phyloP scores from a whole-genome alignment of 2,888 invertebrate species.

The Drosophila histrio region DNA sequence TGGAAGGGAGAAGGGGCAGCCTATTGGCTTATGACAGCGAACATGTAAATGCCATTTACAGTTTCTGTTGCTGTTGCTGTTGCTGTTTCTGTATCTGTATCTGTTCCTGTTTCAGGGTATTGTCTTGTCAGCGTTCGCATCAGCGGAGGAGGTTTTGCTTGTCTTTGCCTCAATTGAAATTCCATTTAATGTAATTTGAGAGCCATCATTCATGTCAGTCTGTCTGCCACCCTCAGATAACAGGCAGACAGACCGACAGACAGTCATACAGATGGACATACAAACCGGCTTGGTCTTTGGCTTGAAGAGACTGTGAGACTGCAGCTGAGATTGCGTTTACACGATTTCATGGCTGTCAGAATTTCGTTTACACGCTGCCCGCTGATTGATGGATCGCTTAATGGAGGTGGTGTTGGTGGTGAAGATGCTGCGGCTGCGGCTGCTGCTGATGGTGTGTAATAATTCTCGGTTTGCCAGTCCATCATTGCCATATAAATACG shows the following conservation, averaged over 20 bases:
- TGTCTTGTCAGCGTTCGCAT: constrained; percentile 65
- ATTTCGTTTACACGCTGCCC: constrained; percentile 62
- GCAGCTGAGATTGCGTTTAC: constrained; percentile 67
- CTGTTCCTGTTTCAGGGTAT: constrained; percentile 38
- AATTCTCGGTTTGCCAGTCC: constrained; percentile 8
- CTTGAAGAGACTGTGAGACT: constrained; percentile 25
- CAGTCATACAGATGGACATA: constrained; percentile 9
- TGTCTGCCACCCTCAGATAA: constrained; percentile 42
- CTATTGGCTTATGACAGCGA: constrained; percentile 71
- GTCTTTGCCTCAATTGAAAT: constrained; percentile 75
- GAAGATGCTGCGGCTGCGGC: not conserved
- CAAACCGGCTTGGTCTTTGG: constrained; percentile 20
- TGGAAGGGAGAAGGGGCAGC: not conserved
- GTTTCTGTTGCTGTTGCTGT: constrained; percentile 39
- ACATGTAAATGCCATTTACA: constrained; percentile 79
- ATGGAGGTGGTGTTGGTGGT: constrained; percentile 25
- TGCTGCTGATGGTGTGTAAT: not conserved
- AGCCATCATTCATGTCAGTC: constrained; percentile 72
- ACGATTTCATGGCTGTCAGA: constrained; percentile 77
- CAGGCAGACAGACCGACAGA: constrained; percentile 4
- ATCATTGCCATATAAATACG: constrained; percentile 1
- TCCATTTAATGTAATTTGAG: constrained; percentile 78
- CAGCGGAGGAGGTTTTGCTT: constrained; percentile 48
- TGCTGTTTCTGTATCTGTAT: constrained; percentile 2
- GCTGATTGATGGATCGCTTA: constrained; percentile 69